Evolutionary conservation across 2,797 vertebrate species (phyloP).

Genomic region (Periparus ater): DNA sequence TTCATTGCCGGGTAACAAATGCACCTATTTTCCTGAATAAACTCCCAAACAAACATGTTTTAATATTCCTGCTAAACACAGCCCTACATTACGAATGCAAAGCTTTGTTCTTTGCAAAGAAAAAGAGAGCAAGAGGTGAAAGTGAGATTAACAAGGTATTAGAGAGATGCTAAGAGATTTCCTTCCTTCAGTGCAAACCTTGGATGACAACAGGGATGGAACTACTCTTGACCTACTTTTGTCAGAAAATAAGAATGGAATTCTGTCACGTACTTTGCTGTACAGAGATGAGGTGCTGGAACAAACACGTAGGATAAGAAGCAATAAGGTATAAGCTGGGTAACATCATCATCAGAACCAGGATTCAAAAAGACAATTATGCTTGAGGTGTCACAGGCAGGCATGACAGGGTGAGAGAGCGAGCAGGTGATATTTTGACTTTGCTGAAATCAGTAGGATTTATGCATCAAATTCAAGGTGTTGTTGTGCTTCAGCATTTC

Average conservation of each 20-base stretch:
- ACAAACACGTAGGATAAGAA: neutral
- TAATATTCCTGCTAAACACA: neutral
- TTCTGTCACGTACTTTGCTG: neutral
- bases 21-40: neutral
- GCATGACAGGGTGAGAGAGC: neutral
- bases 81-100: neutral
- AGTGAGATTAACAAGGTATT: neutral
- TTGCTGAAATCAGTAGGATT: neutral
- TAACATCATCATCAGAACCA: neutral
- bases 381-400: neutral
- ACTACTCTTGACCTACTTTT: slow-evolving; percentile 10
- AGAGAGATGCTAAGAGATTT: neutral
- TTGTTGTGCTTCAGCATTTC: neutral
- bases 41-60: neutral
- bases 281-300: neutral
- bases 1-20: neutral
- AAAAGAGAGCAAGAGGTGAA: neutral
- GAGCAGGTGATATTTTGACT: neutral
- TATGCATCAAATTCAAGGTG: neutral
- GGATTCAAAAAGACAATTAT: neutral
- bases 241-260: neutral
- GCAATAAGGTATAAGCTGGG: neutral
- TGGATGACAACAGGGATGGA: neutral
- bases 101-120: neutral
- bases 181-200: neutral